Evolutionary conservation across 2,888 invertebrate species (phyloP).

Genomic region (Acleris emargana): DNA sequence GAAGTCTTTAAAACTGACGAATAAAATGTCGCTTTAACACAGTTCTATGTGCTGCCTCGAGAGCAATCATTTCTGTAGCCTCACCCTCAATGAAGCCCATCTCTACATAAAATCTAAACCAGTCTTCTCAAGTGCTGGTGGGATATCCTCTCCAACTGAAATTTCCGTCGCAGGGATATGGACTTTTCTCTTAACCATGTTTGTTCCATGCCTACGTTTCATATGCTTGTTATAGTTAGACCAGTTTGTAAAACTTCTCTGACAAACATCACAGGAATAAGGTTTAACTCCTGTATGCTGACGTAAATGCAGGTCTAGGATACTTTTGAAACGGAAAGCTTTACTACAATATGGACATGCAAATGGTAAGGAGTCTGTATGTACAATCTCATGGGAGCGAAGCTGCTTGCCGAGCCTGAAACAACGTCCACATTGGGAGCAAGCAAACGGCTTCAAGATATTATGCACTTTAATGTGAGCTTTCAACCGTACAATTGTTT

Average conservation of each 20-base stretch:
- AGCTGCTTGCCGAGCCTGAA: constrained; percentile 65
- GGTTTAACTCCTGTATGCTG: constrained; percentile 87
- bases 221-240: constrained; percentile 91
- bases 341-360: constrained; percentile 88
- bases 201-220: constrained; percentile 87
- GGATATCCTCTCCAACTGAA: background rate
- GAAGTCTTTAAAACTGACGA: too few relatives aligned
- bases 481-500: constrained; percentile 50
- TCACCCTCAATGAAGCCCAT: background rate
- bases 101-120: constrained; percentile 1
- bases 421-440: constrained; percentile 58
- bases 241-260: constrained; percentile 88
- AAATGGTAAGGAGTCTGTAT: constrained; percentile 88
- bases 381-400: constrained; percentile 86
- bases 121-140: constrained; percentile 1
- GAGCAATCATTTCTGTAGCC: too few relatives aligned
- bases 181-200: constrained; percentile 60
- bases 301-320: constrained; percentile 86
- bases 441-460: constrained; percentile 55
- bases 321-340: constrained; percentile 87
- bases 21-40: too few relatives aligned
- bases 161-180: background rate
- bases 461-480: constrained; percentile 58
- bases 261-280: constrained; percentile 87
- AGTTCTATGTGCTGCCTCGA: too few relatives aligned